Evolutionary conservation across 2,888 invertebrate species (phyloP).

Genomic region (Andrena bucephala): DNA sequence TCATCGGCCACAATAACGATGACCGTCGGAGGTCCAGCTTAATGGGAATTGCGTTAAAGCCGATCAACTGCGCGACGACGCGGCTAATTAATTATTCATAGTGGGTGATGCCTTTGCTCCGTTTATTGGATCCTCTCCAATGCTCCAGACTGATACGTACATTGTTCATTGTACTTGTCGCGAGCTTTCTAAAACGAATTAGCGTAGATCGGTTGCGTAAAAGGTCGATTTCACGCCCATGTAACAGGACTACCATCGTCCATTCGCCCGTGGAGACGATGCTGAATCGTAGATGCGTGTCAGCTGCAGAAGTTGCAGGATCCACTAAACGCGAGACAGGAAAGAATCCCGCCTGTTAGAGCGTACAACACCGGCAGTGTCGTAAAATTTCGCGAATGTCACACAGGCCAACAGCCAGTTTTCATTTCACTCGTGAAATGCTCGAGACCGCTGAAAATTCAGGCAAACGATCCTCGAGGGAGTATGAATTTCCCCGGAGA

Average conservation of each 20-base stretch:
- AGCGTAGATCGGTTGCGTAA: no score
- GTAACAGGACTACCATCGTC: neutral
- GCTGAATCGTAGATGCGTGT: neutral
- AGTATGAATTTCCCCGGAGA: constrained; percentile 44
- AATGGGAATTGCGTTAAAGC: constrained; percentile 18
- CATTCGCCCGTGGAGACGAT: neutral
- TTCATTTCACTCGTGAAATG: neutral
- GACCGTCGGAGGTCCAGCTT: constrained; percentile 3
- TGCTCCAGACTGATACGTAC: no score
- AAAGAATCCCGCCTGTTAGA: neutral
- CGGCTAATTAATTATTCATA: neutral
- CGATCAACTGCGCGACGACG: neutral
- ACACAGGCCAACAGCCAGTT: neutral
- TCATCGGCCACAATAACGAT: constrained; percentile 24
- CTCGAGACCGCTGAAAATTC: constrained; percentile 24
- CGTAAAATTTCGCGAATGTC: neutral
- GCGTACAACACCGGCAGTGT: neutral
- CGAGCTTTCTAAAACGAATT: no score
- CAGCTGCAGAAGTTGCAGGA: neutral
- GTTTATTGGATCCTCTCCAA: no score
- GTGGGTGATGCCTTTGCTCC: no score
- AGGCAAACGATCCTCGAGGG: constrained; percentile 15
- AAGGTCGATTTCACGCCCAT: neutral
- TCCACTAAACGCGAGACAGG: neutral
- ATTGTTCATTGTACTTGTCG: no score